Conservation (phyloP, 2,797 vertebrate species). For the Argentina silus region DNA sequence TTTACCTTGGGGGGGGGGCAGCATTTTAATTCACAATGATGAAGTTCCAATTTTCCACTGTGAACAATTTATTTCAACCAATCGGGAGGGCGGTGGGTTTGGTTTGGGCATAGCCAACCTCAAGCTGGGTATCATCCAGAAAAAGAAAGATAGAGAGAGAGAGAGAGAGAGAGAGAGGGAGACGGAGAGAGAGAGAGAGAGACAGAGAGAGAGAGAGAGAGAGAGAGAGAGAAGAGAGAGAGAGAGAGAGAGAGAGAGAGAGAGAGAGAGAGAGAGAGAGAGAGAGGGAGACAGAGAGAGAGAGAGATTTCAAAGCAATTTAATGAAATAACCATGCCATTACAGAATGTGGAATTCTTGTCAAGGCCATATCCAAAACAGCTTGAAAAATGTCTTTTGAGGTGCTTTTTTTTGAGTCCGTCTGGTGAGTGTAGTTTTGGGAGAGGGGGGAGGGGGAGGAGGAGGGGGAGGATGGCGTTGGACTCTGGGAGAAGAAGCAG, state of each 20-base stretch:
- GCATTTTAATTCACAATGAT: neutral
- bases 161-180: constrained; percentile 9
- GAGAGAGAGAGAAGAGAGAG: neutral
- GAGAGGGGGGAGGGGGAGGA: constrained; percentile 33
- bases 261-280: neutral
- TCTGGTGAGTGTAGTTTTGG: constrained; percentile 40
- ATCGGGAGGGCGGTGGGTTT: constrained; percentile 28
- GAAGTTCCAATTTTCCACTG: neutral
- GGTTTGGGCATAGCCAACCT: neutral
- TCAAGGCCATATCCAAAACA: constrained; percentile 25
- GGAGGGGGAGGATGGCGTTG: constrained; percentile 49
- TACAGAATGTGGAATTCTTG: neutral
- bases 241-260: neutral
- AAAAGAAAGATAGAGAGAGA: neutral
- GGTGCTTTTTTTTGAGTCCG: constrained; percentile 4
- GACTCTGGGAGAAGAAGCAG: constrained; percentile 57
- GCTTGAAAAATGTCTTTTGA: constrained; percentile 32
- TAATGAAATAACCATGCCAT: neutral
- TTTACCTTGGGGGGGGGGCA: neutral
- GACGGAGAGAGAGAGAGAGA: neutral
- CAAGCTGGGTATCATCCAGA: neutral
- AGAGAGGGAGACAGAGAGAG: constrained; percentile 3
- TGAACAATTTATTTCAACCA: constrained; percentile 33
- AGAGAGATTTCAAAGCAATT: constrained; percentile 28
- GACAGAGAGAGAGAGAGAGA: neutral